Base-by-base conservation (phyloP, 2,797 vertebrate species). In the Furcifer pardalis region DNA sequence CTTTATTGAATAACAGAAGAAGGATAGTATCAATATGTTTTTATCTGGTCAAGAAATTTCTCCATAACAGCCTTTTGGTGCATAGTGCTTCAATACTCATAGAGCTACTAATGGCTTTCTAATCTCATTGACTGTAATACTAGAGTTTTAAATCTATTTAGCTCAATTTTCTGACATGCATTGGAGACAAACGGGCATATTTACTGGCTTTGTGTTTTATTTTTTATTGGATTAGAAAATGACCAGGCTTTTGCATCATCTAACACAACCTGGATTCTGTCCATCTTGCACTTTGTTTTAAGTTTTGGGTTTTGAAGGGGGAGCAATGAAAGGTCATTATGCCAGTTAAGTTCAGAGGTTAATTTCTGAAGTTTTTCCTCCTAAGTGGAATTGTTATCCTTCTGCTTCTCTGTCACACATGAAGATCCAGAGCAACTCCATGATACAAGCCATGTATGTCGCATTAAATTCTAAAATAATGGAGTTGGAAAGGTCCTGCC, bases 81-180 rank as follows among this genome's bases (percentile, higher is more conserved):
- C 66, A 79, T 86, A 78, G 88, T 87, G 69, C 77, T 95, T 79
- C 94, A 93, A 94, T 92, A 90, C 69, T 49, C 35, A 82, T 92
- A 90, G 59, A 83, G 89, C 84, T 92, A 90, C 93, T 95, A 95
- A 95, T 96, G 93, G 93, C 69, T 95, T 96, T 94, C 91, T 96
- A 95, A 96, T 95, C 89, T 94, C 78, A 95, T 95, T 44, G 5
- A 92, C 91, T 92, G 89, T 83, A 92, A 94, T 92, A 77, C 73
- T 89, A 90, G 91, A 91, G 76, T 92, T 94, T 94, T 90, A 96
- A 96, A 95, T 94, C 91, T 93, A 86, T 93, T 96, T 96, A 92
- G 91, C 94, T 95, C 89, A 91, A 93, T 95, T 94, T 94, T 90
- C 91, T 94, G 81, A 92, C 86, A 93, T 93, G 69, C 86, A 93